These are phyloP conservation scores for Cyclophora albipunctata DNA, from an alignment of 2,888 invertebrate genomes.

Conservation along the genomic window DNA sequence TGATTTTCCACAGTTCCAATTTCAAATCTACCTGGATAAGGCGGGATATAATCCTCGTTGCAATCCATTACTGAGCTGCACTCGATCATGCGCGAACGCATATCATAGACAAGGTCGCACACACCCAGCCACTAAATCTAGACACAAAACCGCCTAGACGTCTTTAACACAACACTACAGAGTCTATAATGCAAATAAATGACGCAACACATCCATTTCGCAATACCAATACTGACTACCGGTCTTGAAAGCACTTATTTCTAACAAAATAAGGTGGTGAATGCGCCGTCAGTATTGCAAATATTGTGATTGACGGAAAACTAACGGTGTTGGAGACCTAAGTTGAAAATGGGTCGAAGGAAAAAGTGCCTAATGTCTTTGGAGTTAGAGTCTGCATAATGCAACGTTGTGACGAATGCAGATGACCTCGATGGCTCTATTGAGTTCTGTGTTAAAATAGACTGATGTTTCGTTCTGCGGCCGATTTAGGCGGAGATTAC, in stretches of 20 bases:
- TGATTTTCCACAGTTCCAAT: too few species aligned
- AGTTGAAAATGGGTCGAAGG: slow-evolving; percentile 31
- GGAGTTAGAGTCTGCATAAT: slow-evolving; percentile 17
- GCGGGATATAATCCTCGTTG: slow-evolving; percentile 37
- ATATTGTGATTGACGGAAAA: slow-evolving; percentile 50
- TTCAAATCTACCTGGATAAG: slow-evolving; percentile 40
- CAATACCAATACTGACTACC: slow-evolving; percentile 27
- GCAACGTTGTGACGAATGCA: slow-evolving; percentile 39
- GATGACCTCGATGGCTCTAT: slow-evolving; percentile 52
- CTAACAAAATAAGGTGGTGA: slow-evolving; percentile 31
- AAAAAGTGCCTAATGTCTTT: slow-evolving; percentile 32
- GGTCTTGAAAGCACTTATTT: slow-evolving; percentile 27
- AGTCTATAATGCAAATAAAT: slow-evolving; percentile 25
- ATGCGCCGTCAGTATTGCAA: slow-evolving; percentile 32
- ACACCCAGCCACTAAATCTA: slow-evolving; percentile 28
- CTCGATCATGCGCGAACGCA: slow-evolving; percentile 53
- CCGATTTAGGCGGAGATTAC: background rate
- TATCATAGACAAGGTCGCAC: slow-evolving; percentile 47
- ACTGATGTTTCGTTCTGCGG: slow-evolving; percentile 7
- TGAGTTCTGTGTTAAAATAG: slow-evolving; percentile 29
- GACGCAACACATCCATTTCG: slow-evolving; percentile 22
- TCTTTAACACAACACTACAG: slow-evolving; percentile 35
- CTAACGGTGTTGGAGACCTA: slow-evolving; percentile 39
- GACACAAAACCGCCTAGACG: slow-evolving; percentile 28
- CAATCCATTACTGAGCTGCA: slow-evolving; percentile 45